Conservation (phyloP, 1,140 invertebrate genomes). For the Drosophila santomea region DNA sequence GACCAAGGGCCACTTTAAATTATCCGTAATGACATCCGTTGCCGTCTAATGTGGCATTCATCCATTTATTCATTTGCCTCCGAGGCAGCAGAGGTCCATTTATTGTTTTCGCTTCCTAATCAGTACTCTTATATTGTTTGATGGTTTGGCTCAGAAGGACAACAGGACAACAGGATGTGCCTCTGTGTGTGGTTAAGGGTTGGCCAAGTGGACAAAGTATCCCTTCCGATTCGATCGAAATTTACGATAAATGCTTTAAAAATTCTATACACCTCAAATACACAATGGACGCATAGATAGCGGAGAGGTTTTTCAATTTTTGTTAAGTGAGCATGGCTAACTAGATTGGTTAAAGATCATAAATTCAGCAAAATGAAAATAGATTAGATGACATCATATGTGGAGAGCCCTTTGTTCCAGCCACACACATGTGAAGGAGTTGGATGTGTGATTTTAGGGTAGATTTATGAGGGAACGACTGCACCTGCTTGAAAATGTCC, state of each 20-base stretch:
- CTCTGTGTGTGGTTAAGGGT: conserved; percentile 66
- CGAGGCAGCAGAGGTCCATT: conserved; percentile 60
- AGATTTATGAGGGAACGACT: conserved; percentile 65
- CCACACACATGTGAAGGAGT: conserved; percentile 64
- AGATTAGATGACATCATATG: conserved; percentile 71
- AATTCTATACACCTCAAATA: conserved; percentile 70
- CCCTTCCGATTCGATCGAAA: conserved; percentile 72
- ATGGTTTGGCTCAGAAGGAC: conserved; percentile 51
- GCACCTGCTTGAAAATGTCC: conserved; percentile 55
- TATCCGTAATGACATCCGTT: conserved; percentile 78
- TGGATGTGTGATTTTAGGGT: conserved; percentile 33
- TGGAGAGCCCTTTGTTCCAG: conserved; percentile 26
- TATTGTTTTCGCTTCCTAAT: conserved; percentile 81
- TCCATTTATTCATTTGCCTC: conserved; percentile 24
- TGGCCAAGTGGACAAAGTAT: conserved; percentile 55
- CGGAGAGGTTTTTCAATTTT: conserved; percentile 64
- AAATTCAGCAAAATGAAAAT: conserved; percentile 69
- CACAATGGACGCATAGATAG: conserved; percentile 39
- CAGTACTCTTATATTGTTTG: conserved; percentile 50
- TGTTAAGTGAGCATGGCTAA: conserved; percentile 82
- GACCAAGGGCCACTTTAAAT: conserved; percentile 70
- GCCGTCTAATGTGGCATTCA: conserved; percentile 51
- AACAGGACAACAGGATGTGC: conserved; percentile 37
- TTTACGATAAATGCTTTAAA: conserved; percentile 84
- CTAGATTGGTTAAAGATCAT: conserved; percentile 82